phyloP scores from a whole-genome alignment of 1,140 invertebrate species.

The Penaeus indicus region DNA sequence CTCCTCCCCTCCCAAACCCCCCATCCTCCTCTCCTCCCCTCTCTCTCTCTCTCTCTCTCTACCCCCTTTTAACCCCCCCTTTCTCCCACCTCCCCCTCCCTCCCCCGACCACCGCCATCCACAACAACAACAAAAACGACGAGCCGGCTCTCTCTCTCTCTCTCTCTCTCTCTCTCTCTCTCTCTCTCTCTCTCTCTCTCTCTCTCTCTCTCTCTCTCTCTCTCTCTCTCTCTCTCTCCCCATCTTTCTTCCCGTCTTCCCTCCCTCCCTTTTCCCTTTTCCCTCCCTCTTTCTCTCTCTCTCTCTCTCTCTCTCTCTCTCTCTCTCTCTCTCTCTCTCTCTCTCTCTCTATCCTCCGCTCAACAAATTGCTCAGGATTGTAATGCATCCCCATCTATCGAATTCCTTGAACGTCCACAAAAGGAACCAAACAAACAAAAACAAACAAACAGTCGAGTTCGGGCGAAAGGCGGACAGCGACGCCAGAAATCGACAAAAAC shows the following conservation, averaged over 20 bases:
- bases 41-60: neutral
- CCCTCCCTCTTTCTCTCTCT: neutral
- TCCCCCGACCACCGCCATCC: neutral
- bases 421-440: no score
- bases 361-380: neutral
- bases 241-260: neutral
- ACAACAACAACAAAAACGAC: constrained; percentile 4
- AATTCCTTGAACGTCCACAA: no score
- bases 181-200: neutral
- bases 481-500: no score
- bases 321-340: constrained; percentile 8
- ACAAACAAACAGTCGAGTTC: no score
- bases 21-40: neutral
- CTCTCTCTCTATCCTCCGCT: constrained; percentile 1
- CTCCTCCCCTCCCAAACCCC: neutral
- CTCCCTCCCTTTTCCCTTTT: neutral
- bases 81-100: neutral
- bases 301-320: neutral
- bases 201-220: neutral
- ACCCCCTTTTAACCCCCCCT: neutral
- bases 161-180: neutral
- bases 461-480: no score
- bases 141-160: neutral
- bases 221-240: neutral
- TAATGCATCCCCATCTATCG: no score